Evolutionary conservation across 2,113 vertebrate species (phyloP).

Genomic region (Porphyrio hochstetteri): DNA sequence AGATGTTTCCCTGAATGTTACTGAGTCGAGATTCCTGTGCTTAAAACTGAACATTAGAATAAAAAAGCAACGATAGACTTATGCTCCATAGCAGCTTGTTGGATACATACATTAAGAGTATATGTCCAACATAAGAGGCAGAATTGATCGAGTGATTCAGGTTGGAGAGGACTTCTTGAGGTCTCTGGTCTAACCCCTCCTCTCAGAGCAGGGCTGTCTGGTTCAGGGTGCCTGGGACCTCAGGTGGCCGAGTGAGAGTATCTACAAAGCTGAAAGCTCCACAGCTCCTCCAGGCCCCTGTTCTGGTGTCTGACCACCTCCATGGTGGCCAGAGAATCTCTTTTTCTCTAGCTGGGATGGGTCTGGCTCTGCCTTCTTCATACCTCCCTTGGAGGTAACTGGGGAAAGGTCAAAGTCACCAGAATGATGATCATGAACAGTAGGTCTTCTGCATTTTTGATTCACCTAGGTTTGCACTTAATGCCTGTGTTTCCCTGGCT

Average conservation of each 20-base stretch:
- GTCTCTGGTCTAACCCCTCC: neutral
- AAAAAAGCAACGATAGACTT: neutral
- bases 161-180: neutral
- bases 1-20: neutral
- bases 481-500: neutral
- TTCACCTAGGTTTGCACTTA: neutral
- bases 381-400: neutral
- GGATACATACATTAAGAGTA: neutral
- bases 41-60: neutral
- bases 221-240: neutral
- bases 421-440: neutral
- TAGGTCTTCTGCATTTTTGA: neutral
- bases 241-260: neutral
- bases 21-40: neutral
- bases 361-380: neutral
- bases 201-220: neutral
- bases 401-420: neutral
- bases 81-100: neutral
- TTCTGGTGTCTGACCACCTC: neutral
- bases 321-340: neutral
- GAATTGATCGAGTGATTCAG: neutral
- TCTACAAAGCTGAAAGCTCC: neutral
- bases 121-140: neutral
- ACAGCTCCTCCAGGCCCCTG: neutral
- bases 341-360: neutral